Evolutionary conservation across 2,888 invertebrate species (phyloP), one percentile per base, ranked within the genome.

Genomic region (Laothoe populi): DNA sequence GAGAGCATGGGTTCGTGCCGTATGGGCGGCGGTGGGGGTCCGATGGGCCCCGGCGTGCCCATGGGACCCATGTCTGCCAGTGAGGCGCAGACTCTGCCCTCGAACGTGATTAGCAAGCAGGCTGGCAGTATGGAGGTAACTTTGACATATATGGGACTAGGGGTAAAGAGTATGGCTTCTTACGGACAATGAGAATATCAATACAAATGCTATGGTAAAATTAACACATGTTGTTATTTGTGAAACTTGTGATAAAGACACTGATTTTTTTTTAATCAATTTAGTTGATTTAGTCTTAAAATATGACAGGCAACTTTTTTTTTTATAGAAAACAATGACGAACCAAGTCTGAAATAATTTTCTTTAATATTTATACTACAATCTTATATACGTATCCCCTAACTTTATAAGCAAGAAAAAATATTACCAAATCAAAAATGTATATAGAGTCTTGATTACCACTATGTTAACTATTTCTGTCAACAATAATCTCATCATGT

Each of bases 51-150:
- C 0, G 88, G 90, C 0, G 92, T 86, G 21, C 83, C 91, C 0
- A 90, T 92, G 90, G 90, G 91, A 2, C 84, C 88, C 48, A 91
- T 92, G 92, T 93, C 94, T 0, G 80, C 83, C 44, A 92, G 94
- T 63, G 95, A 96, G 76, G 95, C 96, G 45, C 96, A 96, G 83
- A 96, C 96, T 13, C 86, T 96, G 77, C 95, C 95, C 38, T 96
- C 96, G 69, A 96, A 96, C 84, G 96, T 96, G 65, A 95, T 96
- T 75, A 95, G 95, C 82, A 97, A 96, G 83, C 96, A 96, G 80
- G 91, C 94, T 26, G 95, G 95, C 70, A 95, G 96, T 68, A 96
- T 97, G 94, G 97, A 97, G 93, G 96, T 97, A 88, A 83, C 71
- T 74, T 74, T 73, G 66, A 70, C 64, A 11, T 23, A 7, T 3